Percentiles rank a stretch among this genome's conserved stretches.
These are phyloP conservation scores for Masticophis lateralis DNA, from an alignment of 2,797 vertebrate genomes.

Conservation along the genomic window DNA sequence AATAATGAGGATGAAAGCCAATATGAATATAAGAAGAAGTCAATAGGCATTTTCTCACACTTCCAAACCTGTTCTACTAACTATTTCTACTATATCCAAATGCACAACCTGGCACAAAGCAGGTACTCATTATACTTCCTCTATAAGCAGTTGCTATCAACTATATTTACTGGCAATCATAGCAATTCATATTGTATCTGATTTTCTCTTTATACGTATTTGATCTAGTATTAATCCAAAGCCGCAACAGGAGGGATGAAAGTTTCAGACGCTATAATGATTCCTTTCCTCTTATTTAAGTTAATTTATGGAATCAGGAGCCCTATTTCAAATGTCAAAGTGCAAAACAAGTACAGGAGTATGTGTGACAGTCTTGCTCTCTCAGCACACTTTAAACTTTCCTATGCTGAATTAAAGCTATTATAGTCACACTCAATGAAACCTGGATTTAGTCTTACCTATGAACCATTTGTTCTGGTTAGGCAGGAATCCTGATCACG, in stretches of 20 bases:
- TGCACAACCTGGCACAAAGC: not conserved
- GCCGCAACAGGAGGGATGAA: not conserved
- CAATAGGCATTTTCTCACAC: slow-evolving; percentile 35
- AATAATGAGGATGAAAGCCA: slow-evolving; percentile 5
- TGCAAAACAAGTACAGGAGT: not conserved
- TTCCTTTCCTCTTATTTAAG: not conserved
- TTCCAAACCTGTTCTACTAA: slow-evolving; percentile 25
- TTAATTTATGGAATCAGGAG: not conserved
- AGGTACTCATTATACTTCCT: slow-evolving; percentile 2
- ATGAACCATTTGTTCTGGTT: not conserved
- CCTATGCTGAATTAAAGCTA: not conserved
- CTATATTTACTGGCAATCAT: not conserved
- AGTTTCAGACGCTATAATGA: not conserved
- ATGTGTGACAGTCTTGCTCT: too few relatives aligned
- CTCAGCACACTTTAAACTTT: not conserved
- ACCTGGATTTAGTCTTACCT: not conserved
- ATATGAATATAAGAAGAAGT: slow-evolving; percentile 24
- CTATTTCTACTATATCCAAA: not conserved
- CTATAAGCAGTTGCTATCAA: slow-evolving; percentile 6
- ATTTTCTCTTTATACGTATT: not conserved
- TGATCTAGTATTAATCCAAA: not conserved
- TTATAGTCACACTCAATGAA: not conserved
- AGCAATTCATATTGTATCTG: not conserved
- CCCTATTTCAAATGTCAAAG: not conserved
- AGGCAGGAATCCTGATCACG: not conserved